Conservation (phyloP, 2,888 invertebrate genomes). For the Leptopterna dolabrata region DNA sequence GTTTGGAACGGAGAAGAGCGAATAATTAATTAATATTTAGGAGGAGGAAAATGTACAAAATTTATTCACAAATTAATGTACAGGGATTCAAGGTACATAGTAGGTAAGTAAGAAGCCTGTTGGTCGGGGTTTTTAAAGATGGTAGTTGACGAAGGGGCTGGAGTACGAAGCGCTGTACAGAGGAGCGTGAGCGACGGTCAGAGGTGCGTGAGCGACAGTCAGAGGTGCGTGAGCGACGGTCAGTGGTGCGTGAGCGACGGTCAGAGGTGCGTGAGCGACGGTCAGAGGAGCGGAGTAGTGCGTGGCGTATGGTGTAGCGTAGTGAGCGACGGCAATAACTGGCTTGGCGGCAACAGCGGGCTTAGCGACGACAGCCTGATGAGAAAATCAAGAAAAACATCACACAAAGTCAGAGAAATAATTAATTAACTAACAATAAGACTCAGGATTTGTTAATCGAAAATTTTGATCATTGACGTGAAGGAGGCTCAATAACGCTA, state of each 20-base stretch:
- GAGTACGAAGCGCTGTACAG: constrained; percentile 39
- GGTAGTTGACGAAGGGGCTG: constrained; percentile 44
- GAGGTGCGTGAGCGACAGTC: constrained; percentile 12
- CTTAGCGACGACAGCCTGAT: constrained; percentile 57
- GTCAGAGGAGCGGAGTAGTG: constrained; percentile 9
- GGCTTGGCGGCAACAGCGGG: constrained; percentile 22
- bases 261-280: constrained; percentile 21
- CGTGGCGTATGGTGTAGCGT: constrained; percentile 3
- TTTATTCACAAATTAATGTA: constrained; percentile 53
- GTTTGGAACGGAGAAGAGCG: no score
- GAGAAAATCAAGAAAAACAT: background rate
- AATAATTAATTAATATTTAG: background rate
- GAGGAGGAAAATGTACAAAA: constrained; percentile 32
- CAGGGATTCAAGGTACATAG: constrained; percentile 30
- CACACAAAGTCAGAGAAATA: no score
- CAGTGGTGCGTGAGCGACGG: constrained; percentile 22
- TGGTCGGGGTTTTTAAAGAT: constrained; percentile 4
- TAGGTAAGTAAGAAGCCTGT: background rate
- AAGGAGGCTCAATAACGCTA: no score
- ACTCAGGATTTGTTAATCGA: no score
- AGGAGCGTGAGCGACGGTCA: constrained; percentile 37
- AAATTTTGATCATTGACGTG: no score
- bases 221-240: constrained; percentile 26
- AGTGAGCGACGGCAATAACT: constrained; percentile 11
- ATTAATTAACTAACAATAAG: no score